Evolutionary conservation across 2,113 vertebrate species (phyloP).

Genomic region (Centrocercus urophasianus): DNA sequence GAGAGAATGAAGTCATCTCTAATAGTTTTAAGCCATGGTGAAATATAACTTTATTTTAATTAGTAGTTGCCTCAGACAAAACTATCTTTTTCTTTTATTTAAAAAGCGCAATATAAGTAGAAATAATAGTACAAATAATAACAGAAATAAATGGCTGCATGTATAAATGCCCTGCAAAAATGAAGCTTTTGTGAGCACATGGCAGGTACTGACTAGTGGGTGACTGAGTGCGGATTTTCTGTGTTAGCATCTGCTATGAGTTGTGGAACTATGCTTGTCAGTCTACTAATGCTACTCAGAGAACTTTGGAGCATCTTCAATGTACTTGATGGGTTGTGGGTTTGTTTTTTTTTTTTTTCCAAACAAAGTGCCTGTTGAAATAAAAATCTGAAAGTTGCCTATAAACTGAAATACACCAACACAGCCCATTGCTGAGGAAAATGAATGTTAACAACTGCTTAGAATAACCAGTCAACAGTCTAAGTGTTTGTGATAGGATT

Average conservation of each 20-base stretch:
- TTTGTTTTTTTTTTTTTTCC: not conserved
- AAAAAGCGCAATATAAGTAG: not conserved
- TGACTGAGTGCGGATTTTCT: not conserved
- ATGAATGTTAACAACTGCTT: not conserved
- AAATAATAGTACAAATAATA: not conserved
- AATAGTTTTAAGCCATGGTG: not conserved
- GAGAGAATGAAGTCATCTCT: not conserved
- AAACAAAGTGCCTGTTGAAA: conserved; percentile 35
- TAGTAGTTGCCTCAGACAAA: not conserved
- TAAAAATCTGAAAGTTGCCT: not conserved
- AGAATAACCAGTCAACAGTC: not conserved
- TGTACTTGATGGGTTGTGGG: not conserved
- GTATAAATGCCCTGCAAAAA: not conserved
- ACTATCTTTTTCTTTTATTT: not conserved
- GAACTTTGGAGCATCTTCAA: not conserved
- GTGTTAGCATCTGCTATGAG: not conserved
- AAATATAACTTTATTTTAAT: not conserved
- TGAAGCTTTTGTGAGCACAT: rapidly evolving
- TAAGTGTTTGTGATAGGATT: not conserved
- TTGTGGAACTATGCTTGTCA: not conserved
- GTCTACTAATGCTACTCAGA: not conserved
- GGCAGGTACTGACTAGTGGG: not conserved
- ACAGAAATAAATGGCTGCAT: not conserved
- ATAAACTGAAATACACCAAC: not conserved
- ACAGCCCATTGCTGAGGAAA: not conserved